These are phyloP conservation scores for Drosophila neotestacea DNA, from an alignment of 2,888 invertebrate genomes.

Conservation along the genomic window DNA sequence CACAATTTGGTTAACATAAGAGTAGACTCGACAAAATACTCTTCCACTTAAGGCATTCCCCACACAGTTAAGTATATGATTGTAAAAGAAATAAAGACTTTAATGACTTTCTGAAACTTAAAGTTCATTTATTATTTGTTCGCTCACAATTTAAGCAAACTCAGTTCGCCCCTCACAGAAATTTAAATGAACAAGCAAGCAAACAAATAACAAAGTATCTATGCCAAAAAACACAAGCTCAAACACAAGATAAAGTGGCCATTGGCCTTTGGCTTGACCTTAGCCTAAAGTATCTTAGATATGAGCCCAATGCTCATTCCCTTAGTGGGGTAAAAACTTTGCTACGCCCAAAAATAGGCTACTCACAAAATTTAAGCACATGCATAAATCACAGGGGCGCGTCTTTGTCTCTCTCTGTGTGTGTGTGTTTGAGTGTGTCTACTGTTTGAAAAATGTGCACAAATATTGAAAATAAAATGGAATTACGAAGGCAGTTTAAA, in stretches of 20 bases:
- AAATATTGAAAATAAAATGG: slow-evolving; percentile 26
- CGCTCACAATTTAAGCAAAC: not conserved
- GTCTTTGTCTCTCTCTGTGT: not conserved
- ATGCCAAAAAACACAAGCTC: slow-evolving; percentile 42
- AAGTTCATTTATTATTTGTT: slow-evolving; percentile 6
- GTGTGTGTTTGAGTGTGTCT: slow-evolving; percentile 13
- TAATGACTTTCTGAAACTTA: slow-evolving; percentile 4
- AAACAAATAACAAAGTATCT: slow-evolving; percentile 55
- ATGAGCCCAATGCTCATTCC: slow-evolving; percentile 27
- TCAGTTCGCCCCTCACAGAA: slow-evolving; percentile 4
- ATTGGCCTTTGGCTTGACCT: slow-evolving; percentile 40
- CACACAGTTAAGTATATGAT: not conserved
- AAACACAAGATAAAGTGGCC: slow-evolving; percentile 58
- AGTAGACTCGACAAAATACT: too few species aligned
- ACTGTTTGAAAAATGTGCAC: slow-evolving; percentile 35
- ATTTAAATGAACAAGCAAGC: slow-evolving; percentile 21
- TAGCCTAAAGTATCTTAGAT: slow-evolving; percentile 31
- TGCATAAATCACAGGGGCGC: slow-evolving; percentile 56
- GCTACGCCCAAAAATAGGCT: slow-evolving; percentile 29
- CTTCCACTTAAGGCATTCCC: too few species aligned
- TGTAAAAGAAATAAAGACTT: not conserved
- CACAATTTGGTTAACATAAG: too few species aligned
- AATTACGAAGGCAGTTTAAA: slow-evolving; percentile 15
- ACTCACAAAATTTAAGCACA: slow-evolving; percentile 40
- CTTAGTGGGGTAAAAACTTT: slow-evolving; percentile 10